A percentile compares a stretch with the other conserved stretches of the same genome.
These are phyloP conservation scores for Aleadryas rufinucha DNA, from an alignment of 2,113 vertebrate genomes.

Conservation along the genomic window DNA sequence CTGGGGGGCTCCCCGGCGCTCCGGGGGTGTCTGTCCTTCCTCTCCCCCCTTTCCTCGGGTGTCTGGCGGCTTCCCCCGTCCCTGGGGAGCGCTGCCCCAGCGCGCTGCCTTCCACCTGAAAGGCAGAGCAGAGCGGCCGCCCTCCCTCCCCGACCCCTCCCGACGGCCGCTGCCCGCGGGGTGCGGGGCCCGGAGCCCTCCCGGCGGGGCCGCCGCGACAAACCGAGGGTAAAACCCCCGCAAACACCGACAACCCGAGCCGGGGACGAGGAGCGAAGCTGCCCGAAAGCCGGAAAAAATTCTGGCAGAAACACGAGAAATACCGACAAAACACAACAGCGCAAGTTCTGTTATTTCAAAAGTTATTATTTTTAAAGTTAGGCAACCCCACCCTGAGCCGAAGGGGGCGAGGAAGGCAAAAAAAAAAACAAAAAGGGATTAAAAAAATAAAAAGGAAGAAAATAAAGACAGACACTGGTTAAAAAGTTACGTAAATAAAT, in stretches of 20 bases:
- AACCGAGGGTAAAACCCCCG: neutral
- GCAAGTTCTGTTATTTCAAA: neutral
- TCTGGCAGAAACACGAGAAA: neutral
- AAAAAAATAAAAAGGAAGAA: neutral
- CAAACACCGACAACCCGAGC: neutral
- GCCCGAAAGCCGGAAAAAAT: neutral
- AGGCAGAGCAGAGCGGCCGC: neutral
- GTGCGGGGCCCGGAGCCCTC: neutral
- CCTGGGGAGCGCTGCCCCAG: slow-evolving; percentile 4
- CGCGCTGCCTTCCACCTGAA: slow-evolving; percentile 29
- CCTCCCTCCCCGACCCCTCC: neutral
- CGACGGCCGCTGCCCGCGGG: neutral
- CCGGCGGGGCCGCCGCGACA: neutral
- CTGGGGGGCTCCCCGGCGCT: neutral
- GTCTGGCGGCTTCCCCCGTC: neutral
- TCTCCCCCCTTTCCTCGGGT: neutral
- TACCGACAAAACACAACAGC: neutral
- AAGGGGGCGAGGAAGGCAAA: rapidly evolving
- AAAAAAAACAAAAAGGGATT: too few species aligned
- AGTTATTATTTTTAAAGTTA: neutral
- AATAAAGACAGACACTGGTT: neutral
- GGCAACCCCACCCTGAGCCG: neutral
- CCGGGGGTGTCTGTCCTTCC: neutral
- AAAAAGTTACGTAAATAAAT: neutral
- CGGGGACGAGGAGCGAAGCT: neutral